phyloP scores from a whole-genome alignment of 2,888 invertebrate species.

The Ligdia adustata region DNA sequence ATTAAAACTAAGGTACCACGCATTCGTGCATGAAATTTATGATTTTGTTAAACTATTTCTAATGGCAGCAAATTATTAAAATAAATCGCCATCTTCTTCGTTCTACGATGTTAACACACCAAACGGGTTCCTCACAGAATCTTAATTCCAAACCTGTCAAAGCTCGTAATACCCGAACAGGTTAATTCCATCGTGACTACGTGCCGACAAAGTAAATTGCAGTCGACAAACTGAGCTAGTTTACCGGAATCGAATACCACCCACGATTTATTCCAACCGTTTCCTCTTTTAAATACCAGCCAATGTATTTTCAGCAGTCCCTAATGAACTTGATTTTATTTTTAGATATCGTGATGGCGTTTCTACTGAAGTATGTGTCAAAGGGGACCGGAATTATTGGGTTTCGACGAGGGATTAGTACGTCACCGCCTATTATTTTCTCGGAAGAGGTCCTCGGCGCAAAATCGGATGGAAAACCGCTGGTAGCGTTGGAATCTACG shows the following conservation, averaged over 20 bases:
- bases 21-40: too few species aligned
- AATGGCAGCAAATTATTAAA: too few species aligned
- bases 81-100: too few species aligned
- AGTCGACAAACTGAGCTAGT: slow-evolving; percentile 31
- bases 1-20: too few species aligned
- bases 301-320: slow-evolving; percentile 40
- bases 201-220: slow-evolving; percentile 32
- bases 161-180: slow-evolving; percentile 26
- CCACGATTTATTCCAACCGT: slow-evolving; percentile 35
- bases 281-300: slow-evolving; percentile 36
- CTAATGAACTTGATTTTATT: slow-evolving; percentile 49
- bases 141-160: slow-evolving; percentile 21
- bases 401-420: slow-evolving; percentile 46
- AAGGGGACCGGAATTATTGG: slow-evolving; percentile 43
- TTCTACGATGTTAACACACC: too few species aligned
- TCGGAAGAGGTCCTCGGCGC: slow-evolving; percentile 87
- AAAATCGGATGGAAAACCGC: slow-evolving; percentile 85
- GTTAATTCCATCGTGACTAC: slow-evolving; percentile 26
- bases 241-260: slow-evolving; percentile 34
- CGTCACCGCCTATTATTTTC: slow-evolving; percentile 57
- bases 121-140: too few species aligned
- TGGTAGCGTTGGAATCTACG: slow-evolving; percentile 98
- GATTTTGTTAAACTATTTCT: too few species aligned
- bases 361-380: slow-evolving; percentile 51
- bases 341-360: slow-evolving; percentile 59